Conservation (phyloP, 2,888 invertebrate species). For the Argyra leucocephala region DNA sequence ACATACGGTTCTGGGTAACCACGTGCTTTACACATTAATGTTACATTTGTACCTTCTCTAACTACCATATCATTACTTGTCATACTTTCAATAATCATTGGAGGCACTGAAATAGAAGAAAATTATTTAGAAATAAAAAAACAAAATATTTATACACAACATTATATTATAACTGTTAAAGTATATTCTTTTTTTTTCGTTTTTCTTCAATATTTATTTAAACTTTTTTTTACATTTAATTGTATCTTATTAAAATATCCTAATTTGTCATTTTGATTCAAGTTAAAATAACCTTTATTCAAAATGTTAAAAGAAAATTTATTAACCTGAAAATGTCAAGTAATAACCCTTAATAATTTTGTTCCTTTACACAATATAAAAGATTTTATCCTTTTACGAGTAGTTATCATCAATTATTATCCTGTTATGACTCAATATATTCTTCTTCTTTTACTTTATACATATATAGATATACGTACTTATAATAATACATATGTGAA, state of each 20-base stretch:
- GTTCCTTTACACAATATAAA: too few species aligned
- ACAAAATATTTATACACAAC: neutral
- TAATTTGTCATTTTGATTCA: too few species aligned
- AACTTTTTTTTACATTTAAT: neutral
- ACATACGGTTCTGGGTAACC: slow-evolving; percentile 87
- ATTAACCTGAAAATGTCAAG: neutral
- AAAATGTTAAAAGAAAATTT: neutral
- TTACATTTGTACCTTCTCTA: slow-evolving; percentile 78
- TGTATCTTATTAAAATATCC: neutral
- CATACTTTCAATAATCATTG: slow-evolving; percentile 78
- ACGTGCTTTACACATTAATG: slow-evolving; percentile 74
- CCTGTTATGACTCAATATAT: neutral
- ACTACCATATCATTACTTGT: slow-evolving; percentile 89
- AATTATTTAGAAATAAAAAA: neutral
- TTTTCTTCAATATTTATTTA: neutral
- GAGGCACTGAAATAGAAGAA: slow-evolving; percentile 62
- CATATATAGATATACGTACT: too few species aligned
- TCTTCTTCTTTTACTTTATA: neutral
- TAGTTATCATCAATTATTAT: neutral
- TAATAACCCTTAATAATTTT: neutral
- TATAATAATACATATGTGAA: too few species aligned
- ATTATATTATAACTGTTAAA: neutral
- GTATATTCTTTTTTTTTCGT: slow-evolving; percentile 9
- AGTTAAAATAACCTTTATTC: neutral
- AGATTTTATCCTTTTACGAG: neutral